These are phyloP conservation scores for Motacilla tschutschensis DNA, from an alignment of 2,113 vertebrate genomes.

Conservation along the genomic window DNA sequence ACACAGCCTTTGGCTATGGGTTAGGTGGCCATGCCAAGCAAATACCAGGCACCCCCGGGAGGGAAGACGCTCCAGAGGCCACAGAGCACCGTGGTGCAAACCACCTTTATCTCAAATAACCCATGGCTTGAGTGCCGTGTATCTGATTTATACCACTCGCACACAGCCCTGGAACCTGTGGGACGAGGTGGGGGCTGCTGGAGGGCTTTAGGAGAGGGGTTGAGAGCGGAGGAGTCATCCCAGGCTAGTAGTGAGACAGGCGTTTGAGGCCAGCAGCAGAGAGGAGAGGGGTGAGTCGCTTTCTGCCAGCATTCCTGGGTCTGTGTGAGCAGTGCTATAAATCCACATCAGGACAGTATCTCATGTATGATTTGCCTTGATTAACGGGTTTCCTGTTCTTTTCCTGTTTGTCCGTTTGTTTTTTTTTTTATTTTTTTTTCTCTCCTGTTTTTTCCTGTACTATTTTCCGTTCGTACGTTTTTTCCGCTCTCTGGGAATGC, in stretches of 20 bases:
- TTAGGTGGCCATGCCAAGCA: slow-evolving; percentile 40
- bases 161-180: slow-evolving; percentile 76
- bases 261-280: slow-evolving; percentile 17
- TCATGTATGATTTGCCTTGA: slow-evolving; percentile 77
- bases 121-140: slow-evolving; percentile 70
- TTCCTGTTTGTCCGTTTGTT: slow-evolving; percentile 79
- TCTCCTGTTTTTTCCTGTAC: slow-evolving; percentile 70
- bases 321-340: slow-evolving; percentile 81
- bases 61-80: slow-evolving; percentile 31
- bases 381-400: slow-evolving; percentile 85
- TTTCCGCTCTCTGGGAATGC: slow-evolving; percentile 79
- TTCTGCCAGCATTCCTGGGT: slow-evolving; percentile 63
- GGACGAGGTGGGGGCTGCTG: slow-evolving; percentile 34
- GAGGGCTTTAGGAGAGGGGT: slow-evolving; percentile 10
- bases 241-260: slow-evolving; percentile 17
- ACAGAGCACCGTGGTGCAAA: neutral
- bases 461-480: slow-evolving; percentile 65
- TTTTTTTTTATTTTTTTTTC: slow-evolving; percentile 58
- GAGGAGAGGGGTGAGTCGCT: slow-evolving; percentile 26
- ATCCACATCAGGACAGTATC: slow-evolving; percentile 72
- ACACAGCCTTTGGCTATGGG: slow-evolving; percentile 70
- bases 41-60: slow-evolving; percentile 15
- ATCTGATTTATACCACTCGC: slow-evolving; percentile 80
- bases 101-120: slow-evolving; percentile 23
- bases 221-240: neutral